Base-by-base conservation (phyloP, 2,797 vertebrate genomes). In the Salmo trutta region DNA sequence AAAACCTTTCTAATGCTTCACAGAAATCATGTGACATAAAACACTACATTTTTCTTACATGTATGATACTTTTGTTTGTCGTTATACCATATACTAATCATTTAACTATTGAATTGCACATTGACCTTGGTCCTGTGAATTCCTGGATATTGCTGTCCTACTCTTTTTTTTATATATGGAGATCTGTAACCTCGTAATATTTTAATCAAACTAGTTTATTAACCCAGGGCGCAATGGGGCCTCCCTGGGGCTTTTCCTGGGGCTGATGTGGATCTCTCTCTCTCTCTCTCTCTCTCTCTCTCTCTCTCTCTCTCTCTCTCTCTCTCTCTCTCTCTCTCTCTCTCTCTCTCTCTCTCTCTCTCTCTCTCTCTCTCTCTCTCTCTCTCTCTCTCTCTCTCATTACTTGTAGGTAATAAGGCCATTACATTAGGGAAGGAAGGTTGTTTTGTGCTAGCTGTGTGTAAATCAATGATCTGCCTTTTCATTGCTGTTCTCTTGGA, bases 371-470 rank as follows among this genome's bases (percentile, higher is more conserved):
- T 31, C 31, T 4, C 31, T 4, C 4, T 1, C 31, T 33, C 31
- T 24, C 24, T 24, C 24, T 24, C 59, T 66, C 62, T 33, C 31
- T 65, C 24, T 27, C 62, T 56, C 77, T 82, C 68, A 84, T 88
- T 82, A 79, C 54, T 81, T 80, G 81, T 76, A 78, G 74, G 71
- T 77, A 88, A 87, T 81, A 87, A 86, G 82, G 74, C 51, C 19
- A 4, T 36, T 51, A 77, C 72, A 86, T 81, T 71, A 81, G 52
- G 71, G 74, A 82, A 36, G 67, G 75, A 81, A 67, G 69, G 78
- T 71, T 85, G 73, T 73, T 56, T 77, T 62, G 65, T 74, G 19
- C 74, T 36, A 29, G 59, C 78, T 74, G 68, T 74, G 71, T 71
- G 78, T 74, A 85, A 87, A 82, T 82, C 70, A 83, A 76, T 81